Evolutionary conservation across 2,113 vertebrate species (phyloP), one percentile per base, ranked within the genome.

Genomic region (Epinephelus lanceolatus): DNA sequence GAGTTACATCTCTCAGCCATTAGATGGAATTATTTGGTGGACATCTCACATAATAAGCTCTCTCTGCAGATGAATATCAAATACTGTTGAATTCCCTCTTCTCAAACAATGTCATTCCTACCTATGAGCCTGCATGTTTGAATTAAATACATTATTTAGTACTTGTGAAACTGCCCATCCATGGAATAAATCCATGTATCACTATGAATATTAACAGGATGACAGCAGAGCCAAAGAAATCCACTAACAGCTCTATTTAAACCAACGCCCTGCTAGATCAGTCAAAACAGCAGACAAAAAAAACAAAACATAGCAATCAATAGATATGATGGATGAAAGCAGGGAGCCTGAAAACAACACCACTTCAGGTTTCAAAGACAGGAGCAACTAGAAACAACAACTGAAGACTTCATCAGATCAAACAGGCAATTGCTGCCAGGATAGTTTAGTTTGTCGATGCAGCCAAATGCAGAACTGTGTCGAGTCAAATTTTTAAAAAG

Each of bases 281-380:
- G 76, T 73, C 76, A 73, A 74, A 80, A 76, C 62, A 86, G 62
- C 27, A 72, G 76, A 25, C 71, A 76, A 55, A 49, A 49, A 61
- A 59, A 37, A 71, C 33, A 71, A 73, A 47, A 66, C 42, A 2
- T 61, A 21, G 23, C 47, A 80, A 79, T 88, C 80, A 78, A 89
- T 71, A 69, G 40, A 86, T 76, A 23, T 61, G 71, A 86, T 83
- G 55, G 55, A 72, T 68, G 52, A 81, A 56, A 73, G 75, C 72
- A 59, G 18, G 59, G 18, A 83, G 70, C 23, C 55, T 57, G 59
- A 76, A 91, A 79, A 76, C 71, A 71, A 68, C 52, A 62, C 30
- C 30, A 59, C 57, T 49, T 57, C 17, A 65, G 14, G 67, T 68
- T 84, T 83, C 71, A 73, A 79, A 79, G 49, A 61, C 40, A 71